Percentiles rank a stretch among this genome's conserved stretches.
phyloP scores from a whole-genome alignment of 2,797 vertebrate genomes.

The Nannoperca australis region DNA sequence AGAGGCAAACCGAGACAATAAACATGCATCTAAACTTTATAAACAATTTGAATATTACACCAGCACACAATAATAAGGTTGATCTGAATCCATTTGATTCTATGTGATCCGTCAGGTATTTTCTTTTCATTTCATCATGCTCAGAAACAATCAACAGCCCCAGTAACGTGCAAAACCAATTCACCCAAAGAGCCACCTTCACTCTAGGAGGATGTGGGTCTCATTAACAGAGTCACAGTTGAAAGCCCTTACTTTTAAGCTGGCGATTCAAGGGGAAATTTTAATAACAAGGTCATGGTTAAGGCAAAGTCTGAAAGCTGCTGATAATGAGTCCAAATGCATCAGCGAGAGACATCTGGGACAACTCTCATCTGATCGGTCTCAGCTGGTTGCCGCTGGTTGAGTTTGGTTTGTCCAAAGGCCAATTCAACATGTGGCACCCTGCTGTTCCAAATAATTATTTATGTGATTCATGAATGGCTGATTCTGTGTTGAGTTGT shows the following conservation, averaged over 20 bases:
- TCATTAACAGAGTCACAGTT: slow-evolving; percentile 52
- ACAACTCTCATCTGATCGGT: slow-evolving; percentile 24
- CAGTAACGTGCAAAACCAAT: slow-evolving; percentile 38
- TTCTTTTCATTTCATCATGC: slow-evolving; percentile 61
- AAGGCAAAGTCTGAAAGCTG: slow-evolving; percentile 20
- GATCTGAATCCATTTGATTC: slow-evolving; percentile 25
- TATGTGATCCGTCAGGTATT: slow-evolving; percentile 45
- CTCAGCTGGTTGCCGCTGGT: slow-evolving; percentile 38
- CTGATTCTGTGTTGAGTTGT: slow-evolving; percentile 19
- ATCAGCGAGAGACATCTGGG: slow-evolving; percentile 18
- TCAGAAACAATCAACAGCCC: slow-evolving; percentile 29
- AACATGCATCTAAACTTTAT: slow-evolving; percentile 4
- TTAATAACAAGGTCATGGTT: slow-evolving; percentile 46
- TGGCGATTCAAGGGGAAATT: slow-evolving; percentile 20
- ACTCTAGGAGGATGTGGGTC: slow-evolving; percentile 9
- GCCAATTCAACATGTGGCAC: slow-evolving; percentile 28
- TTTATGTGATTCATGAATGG: slow-evolving; percentile 23
- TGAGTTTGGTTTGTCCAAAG: slow-evolving; percentile 39
- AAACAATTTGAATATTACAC: slow-evolving; percentile 19
- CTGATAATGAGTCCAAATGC: slow-evolving; percentile 39
- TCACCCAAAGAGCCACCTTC: slow-evolving; percentile 27
- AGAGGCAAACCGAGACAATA: neutral
- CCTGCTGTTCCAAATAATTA: slow-evolving; percentile 30
- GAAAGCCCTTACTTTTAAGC: slow-evolving; percentile 44
- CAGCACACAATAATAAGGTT: neutral